phyloP scores from a whole-genome alignment of 2,888 invertebrate genomes.

The Drosophila longiperda region DNA sequence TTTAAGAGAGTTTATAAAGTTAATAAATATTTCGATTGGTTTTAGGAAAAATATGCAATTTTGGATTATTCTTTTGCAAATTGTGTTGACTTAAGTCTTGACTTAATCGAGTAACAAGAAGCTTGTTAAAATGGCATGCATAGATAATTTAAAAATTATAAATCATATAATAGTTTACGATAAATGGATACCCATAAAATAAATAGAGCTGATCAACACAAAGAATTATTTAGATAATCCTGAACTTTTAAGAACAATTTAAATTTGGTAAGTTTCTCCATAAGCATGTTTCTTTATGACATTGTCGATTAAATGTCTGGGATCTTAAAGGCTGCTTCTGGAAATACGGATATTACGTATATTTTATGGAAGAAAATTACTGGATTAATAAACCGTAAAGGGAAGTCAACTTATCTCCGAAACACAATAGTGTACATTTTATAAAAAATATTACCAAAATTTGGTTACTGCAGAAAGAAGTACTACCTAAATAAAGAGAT shows the following conservation, averaged over 20 bases:
- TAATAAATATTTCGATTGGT: constrained; percentile 35
- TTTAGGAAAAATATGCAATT: background rate
- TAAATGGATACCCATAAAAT: background rate
- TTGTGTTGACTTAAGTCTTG: background rate
- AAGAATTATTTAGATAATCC: background rate
- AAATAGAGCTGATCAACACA: background rate
- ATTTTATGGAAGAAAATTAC: background rate
- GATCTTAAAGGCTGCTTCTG: background rate
- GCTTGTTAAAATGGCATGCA: background rate
- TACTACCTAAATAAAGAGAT: constrained; percentile 2
- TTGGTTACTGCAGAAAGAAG: background rate
- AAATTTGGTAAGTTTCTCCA: background rate
- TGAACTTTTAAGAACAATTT: background rate
- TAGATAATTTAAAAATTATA: background rate
- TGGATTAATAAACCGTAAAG: background rate
- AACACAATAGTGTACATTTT: background rate
- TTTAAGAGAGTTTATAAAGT: constrained; percentile 1
- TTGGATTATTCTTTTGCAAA: background rate
- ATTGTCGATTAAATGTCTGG: background rate
- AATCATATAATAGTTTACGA: background rate
- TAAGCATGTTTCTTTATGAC: background rate
- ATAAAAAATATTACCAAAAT: background rate
- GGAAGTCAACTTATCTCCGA: background rate
- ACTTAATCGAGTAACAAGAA: background rate
- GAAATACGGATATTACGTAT: background rate